A percentile compares a stretch with the other conserved stretches of the same genome.
Conservation (phyloP, 2,113 vertebrate genomes). For the Indicator maculatus region DNA sequence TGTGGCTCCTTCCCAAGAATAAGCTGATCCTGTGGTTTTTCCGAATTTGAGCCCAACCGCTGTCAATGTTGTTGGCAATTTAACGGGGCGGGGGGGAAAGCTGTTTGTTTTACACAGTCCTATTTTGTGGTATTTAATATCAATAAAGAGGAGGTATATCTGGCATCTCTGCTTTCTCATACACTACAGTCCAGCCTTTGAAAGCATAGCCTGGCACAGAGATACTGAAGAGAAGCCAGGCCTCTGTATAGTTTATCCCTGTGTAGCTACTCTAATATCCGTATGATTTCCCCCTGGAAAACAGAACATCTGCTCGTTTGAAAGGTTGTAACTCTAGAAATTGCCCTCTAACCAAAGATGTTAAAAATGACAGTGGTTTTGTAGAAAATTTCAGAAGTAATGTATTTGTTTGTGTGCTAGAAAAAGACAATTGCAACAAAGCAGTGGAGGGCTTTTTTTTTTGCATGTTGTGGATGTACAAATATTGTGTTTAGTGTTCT, state of each 20-base stretch:
- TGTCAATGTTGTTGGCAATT: neutral
- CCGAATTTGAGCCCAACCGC: neutral
- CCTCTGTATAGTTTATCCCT: neutral
- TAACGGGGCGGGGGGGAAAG: neutral
- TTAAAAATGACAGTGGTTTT: neutral
- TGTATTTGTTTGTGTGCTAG: neutral
- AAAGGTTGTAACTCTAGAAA: neutral
- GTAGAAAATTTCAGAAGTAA: neutral
- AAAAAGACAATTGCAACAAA: neutral
- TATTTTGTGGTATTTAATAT: neutral
- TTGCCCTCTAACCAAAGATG: neutral
- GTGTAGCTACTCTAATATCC: neutral
- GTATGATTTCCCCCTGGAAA: neutral
- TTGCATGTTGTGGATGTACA: neutral
- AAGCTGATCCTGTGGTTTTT: neutral
- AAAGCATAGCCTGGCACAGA: neutral
- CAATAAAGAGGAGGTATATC: neutral
- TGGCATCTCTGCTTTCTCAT: neutral
- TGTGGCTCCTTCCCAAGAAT: neutral
- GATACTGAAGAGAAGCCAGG: neutral
- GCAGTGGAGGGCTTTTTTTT: neutral
- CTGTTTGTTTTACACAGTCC: neutral
- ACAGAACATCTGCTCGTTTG: constrained; percentile 16
- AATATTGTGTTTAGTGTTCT: neutral
- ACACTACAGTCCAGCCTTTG: neutral